These are phyloP conservation scores for Cuniculus paca DNA, from an alignment of 2,797 vertebrate species.

Conservation along the genomic window DNA sequence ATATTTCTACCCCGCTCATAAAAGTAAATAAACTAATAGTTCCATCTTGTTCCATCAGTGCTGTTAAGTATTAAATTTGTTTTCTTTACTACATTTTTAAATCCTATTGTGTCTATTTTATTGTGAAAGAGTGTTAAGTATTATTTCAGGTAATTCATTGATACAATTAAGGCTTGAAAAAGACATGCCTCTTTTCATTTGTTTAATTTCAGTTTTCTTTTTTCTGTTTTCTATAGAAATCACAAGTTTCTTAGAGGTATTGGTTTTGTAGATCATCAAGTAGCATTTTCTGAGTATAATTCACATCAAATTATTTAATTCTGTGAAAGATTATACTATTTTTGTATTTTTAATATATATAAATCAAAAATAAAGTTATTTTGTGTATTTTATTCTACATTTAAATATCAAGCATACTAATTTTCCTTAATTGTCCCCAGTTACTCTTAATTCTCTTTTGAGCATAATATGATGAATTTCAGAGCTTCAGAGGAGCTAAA, in stretches of 20 bases:
- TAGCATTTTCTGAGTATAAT: neutral
- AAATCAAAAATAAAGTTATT: neutral
- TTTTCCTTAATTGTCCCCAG: neutral
- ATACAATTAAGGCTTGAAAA: neutral
- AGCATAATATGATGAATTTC: neutral
- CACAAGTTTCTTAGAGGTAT: neutral
- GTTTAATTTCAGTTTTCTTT: neutral
- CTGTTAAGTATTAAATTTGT: neutral
- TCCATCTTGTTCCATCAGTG: neutral
- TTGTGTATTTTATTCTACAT: neutral
- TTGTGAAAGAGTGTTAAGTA: neutral
- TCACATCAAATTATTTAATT: neutral
- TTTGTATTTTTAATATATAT: neutral
- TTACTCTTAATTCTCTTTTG: neutral
- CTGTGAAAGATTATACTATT: neutral
- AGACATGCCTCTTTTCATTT: neutral
- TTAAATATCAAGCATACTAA: neutral
- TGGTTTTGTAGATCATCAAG: neutral
- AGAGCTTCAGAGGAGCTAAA: neutral
- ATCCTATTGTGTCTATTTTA: neutral
- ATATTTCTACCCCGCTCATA: neutral
- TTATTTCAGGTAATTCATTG: neutral
- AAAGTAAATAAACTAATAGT: neutral
- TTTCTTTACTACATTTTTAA: neutral
- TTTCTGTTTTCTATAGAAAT: neutral